phyloP scores from a whole-genome alignment of 2,888 invertebrate species.

The Orchesellides sinensis region DNA sequence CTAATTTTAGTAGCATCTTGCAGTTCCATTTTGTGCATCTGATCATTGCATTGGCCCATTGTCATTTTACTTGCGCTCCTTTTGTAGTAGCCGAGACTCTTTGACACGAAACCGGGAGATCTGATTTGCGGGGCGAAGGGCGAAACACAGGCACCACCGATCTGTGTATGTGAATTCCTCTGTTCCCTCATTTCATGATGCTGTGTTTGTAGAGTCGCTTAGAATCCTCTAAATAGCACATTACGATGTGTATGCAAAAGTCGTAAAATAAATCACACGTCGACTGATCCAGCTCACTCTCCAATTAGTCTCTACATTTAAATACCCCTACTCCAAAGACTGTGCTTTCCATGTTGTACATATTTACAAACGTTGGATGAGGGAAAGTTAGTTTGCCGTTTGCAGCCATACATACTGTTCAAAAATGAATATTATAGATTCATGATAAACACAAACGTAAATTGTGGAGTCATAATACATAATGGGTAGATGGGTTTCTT shows the following conservation, averaged over 20 bases:
- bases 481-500: not conserved
- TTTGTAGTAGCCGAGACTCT: not conserved
- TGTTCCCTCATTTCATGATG: too few species aligned
- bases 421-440: slow-evolving; percentile 50
- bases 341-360: not conserved
- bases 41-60: slow-evolving; percentile 32
- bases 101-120: slow-evolving; percentile 17
- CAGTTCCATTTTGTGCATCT: slow-evolving; percentile 50
- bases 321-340: not conserved
- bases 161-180: too few species aligned
- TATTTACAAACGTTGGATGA: not conserved
- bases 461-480: slow-evolving; percentile 33
- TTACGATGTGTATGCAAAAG: slow-evolving; percentile 44
- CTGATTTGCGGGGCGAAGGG: slow-evolving; percentile 46
- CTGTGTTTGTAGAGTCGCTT: too few species aligned
- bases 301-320: slow-evolving; percentile 63
- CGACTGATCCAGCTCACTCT: slow-evolving; percentile 63
- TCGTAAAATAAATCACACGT: slow-evolving; percentile 71
- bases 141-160: too few species aligned
- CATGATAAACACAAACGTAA: slow-evolving; percentile 40
- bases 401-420: slow-evolving; percentile 15
- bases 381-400: not conserved
- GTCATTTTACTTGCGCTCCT: slow-evolving; percentile 19
- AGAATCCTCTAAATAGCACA: not conserved
- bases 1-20: slow-evolving; percentile 49